These are phyloP conservation scores for Drepana falcataria DNA, from an alignment of 2,888 invertebrate genomes.

Conservation along the genomic window DNA sequence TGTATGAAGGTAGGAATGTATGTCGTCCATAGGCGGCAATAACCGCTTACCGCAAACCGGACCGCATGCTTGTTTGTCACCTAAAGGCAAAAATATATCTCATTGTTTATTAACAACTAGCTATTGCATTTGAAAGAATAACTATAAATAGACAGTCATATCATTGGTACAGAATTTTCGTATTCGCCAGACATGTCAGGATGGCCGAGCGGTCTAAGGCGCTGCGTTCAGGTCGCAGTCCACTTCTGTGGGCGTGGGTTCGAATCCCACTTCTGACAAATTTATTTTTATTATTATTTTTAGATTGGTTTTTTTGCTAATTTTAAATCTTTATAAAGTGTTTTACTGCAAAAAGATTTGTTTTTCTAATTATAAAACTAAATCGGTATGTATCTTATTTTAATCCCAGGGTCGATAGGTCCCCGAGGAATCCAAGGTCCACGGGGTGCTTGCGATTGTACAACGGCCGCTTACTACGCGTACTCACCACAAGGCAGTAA, in stretches of 20 bases:
- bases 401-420: conserved; percentile 52
- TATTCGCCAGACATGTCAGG: conserved; percentile 21
- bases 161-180: background rate
- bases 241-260: conserved; percentile 51
- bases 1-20: no score
- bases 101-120: no score
- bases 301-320: background rate
- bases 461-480: conserved; percentile 73
- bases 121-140: no score
- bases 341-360: conserved; percentile 1
- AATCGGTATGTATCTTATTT: no score
- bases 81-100: no score
- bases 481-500: conserved; percentile 72
- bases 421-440: conserved; percentile 81
- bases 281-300: conserved; percentile 15
- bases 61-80: no score
- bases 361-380: no score
- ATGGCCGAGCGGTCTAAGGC: conserved; percentile 51
- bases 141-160: no score
- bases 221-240: conserved; percentile 51
- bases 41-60: no score
- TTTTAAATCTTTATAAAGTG: conserved; percentile 1
- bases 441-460: conserved; percentile 79
- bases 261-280: conserved; percentile 49
- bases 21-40: no score